Evolutionary conservation across 2,113 vertebrate genomes (phyloP), one percentile per base, ranked within the genome.

Genomic region (Regulus satrapa): DNA sequence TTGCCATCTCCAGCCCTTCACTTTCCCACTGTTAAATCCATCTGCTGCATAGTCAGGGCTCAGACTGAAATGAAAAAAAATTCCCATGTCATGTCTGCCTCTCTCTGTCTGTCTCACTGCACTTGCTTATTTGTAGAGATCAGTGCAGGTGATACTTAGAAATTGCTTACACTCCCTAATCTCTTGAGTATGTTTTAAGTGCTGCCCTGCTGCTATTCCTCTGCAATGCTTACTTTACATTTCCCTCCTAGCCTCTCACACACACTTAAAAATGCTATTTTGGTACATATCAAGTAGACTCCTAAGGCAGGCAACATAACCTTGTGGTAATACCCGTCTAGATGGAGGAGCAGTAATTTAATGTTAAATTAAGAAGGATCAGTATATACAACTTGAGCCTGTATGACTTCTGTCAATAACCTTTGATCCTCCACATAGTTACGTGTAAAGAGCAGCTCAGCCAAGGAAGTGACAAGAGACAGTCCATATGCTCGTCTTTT

Each of bases 51-150:
- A 75, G 81, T 38, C 66, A 68, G 56, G 36, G 9, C 68, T 63
- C 2, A 1, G 24, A 14, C 16, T 54, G 48, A 86, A 92, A 36
- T 6, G 18, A n/a, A 51, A 76, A 80, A 32, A 49, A 25, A 85
- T 64, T 83, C 40, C 16, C 36, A 2, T 43, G 61, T 67, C 54
- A 51, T 11, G 6, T 31, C 21, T 72, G 36, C 49, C 34, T 69
- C 29, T 74, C 21, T 51, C 34, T 72, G 38, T 62, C 51, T 52
- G 3, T 79, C 61, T 94, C 31, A 40, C 64, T 41, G n/a, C 8
- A 68, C 31, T 55, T 86, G 89, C 26, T 84, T 94, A 88, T 95
- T 91, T 92, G 18, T 89, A 72, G 61, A 84, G 73, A 92, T 59
- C 72, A 52, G 4, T 63, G 69, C 10, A 7, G 38, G 56, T 59